Evolutionary conservation across 2,113 vertebrate species (phyloP).

Genomic region (Upupa epops): DNA sequence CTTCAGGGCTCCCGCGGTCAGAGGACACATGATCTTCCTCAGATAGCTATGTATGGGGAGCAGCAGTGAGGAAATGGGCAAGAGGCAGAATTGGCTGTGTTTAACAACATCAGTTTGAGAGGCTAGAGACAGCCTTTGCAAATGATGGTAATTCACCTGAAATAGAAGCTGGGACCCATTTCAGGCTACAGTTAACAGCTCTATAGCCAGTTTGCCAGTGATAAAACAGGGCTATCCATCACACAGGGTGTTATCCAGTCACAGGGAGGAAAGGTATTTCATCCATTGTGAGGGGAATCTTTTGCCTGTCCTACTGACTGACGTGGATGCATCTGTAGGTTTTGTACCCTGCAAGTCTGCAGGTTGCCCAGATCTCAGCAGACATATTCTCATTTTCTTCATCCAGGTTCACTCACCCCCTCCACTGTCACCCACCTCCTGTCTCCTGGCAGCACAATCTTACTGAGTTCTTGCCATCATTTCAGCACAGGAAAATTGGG

Average conservation of each 20-base stretch:
- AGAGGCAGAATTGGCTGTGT: neutral
- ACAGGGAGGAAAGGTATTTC: neutral
- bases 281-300: neutral
- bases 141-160: constrained; percentile 28
- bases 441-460: neutral
- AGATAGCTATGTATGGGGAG: neutral
- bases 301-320: neutral
- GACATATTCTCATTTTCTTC: neutral
- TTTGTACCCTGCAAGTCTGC: neutral
- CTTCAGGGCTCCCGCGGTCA: neutral
- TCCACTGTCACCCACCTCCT: neutral
- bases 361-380: neutral
- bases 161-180: neutral
- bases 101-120: neutral
- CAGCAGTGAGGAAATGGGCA: neutral
- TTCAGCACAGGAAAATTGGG: neutral
- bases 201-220: neutral
- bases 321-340: neutral
- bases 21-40: neutral
- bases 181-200: neutral
- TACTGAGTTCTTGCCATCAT: neutral
- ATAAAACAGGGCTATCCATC: neutral
- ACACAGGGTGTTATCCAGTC: neutral
- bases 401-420: neutral
- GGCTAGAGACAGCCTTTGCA: neutral